phyloP scores from a whole-genome alignment of 2,113 vertebrate species.

The Paradoxurus hermaphroditus region DNA sequence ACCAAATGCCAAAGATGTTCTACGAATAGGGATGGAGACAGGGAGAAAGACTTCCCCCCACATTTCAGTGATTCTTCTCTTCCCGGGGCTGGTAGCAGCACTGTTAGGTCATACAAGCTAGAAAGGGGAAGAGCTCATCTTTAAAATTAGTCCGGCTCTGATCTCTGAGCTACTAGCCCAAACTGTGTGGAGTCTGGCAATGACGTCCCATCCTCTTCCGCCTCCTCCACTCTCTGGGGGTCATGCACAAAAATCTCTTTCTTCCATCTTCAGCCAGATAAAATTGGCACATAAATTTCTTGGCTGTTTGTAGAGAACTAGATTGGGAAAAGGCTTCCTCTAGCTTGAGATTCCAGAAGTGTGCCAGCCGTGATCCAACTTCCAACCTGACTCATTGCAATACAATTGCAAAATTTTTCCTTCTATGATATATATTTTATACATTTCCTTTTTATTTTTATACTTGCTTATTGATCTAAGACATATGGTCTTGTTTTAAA shows the following conservation, averaged over 20 bases:
- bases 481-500: background rate
- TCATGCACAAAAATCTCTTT: background rate
- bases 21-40: background rate
- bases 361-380: background rate
- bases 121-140: background rate
- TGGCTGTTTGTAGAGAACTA: background rate
- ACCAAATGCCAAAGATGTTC: background rate
- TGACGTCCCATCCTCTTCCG: background rate
- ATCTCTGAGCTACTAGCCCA: background rate
- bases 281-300: background rate
- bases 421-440: background rate
- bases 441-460: background rate
- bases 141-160: background rate
- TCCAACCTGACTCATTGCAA: background rate
- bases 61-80: background rate
- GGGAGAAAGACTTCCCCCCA: no score
- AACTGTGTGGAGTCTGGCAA: background rate
- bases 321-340: background rate
- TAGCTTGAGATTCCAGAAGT: background rate
- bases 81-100: rapidly evolving
- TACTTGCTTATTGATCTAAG: background rate
- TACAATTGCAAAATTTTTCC: background rate
- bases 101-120: background rate
- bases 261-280: background rate
- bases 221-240: background rate